phyloP scores from a whole-genome alignment of 2,113 vertebrate genomes.

The Corythornis cristatus region DNA sequence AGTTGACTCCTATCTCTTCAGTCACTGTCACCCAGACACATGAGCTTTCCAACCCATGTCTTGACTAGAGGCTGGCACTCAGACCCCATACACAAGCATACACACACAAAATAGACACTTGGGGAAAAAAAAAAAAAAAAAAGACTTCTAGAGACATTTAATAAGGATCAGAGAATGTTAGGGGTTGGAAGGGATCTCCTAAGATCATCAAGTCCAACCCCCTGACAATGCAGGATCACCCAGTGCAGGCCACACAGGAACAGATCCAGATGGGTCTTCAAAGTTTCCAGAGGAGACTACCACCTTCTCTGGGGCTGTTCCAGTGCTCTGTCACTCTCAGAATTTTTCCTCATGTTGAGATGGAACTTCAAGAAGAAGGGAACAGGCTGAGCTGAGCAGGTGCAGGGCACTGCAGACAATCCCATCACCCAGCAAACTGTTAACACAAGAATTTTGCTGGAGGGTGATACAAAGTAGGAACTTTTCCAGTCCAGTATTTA shows the following conservation, averaged over 20 bases:
- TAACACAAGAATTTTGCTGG: background rate
- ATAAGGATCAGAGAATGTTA: background rate
- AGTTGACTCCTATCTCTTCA: accelerated
- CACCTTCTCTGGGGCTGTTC: too few species aligned
- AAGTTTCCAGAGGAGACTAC: too few species aligned
- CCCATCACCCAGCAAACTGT: background rate
- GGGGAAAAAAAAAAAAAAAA: too few species aligned
- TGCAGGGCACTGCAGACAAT: background rate
- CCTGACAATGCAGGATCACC: too few species aligned
- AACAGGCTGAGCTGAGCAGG: background rate
- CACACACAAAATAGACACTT: background rate
- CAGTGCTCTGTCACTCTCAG: too few species aligned
- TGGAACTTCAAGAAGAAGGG: background rate
- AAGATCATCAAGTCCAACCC: too few species aligned
- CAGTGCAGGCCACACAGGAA: too few species aligned
- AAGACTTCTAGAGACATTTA: background rate
- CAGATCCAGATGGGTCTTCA: too few species aligned
- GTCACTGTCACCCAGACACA: background rate
- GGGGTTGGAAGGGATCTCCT: too few species aligned
- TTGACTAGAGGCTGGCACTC: background rate
- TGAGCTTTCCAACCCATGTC: background rate
- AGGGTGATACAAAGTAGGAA: background rate
- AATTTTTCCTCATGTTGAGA: too few species aligned
- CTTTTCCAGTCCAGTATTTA: background rate
- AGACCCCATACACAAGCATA: background rate